Evolutionary conservation across 35 echinoderm and acorn worm genomes (phyloP), one percentile per base, ranked within the genome.

Genomic region (Apostichopus japonicus): DNA sequence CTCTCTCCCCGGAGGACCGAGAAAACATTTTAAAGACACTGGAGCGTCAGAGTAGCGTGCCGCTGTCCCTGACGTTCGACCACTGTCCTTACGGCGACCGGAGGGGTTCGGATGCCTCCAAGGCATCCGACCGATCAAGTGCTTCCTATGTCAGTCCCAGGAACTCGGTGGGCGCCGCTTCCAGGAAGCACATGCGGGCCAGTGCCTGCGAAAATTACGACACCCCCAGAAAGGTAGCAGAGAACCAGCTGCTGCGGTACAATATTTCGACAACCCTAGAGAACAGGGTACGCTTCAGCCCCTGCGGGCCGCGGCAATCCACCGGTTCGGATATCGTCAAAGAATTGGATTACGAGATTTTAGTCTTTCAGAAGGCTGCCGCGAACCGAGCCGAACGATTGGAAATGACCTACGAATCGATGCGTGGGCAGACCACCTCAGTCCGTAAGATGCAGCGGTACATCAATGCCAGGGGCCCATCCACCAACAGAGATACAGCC

Each of bases 301-400:
- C 81, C 1, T 53, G 55, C n/a, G 53, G 54, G 10, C 21, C 81
- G 1, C 56, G 81, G 19, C 17, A 57, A 9, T 72, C 86, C 4
- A 44, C 23, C 33, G 86, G 63, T 19, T 89, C 86, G 6, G 51
- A 89, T 6, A 62, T 89, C 53, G 86, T 89, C n/a, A 89, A 8
- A 17, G 86, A 89, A 15, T 56, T 65, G 10, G 86, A 89, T 44
- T 89, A 89, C 72, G 86, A 89, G 62, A 89, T 89, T 2, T 33
- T 89, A 10, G 86, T 89, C 5, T 72, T 13, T 22, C 61, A 71
- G 33, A 59, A 73, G 63, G 24, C 5, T 1, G 71, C 61, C 5
- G n/a, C 86, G 4, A 27, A 54, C 23, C 33, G 86, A 19, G 16
- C 4, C 24, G 9, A 56, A 51, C 25, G 13, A 5, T 7, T 71